Base-by-base conservation (phyloP, 2,797 vertebrate genomes). In the Lacerta viridis region DNA sequence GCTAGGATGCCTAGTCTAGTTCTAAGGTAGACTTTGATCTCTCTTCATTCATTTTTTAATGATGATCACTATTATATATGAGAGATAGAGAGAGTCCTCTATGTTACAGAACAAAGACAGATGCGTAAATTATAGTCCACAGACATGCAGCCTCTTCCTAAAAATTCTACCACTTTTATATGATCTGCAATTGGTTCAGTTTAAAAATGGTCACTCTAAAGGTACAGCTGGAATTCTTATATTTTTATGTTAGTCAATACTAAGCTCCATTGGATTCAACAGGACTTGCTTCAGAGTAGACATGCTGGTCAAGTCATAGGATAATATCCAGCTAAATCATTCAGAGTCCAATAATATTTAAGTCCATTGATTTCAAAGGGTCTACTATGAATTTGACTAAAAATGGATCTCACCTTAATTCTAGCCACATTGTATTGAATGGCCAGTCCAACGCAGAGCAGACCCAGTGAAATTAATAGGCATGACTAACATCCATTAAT, bases 21-120 rank as follows among this genome's bases (percentile, higher is more conserved):
- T 86, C 90, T 93, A 92, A 91, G 27, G 89, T 88, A 80, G 11
- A 87, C 43, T 91, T 84, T 87, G 74, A 94, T 93, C 33, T 84
- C 2, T 86, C 55, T 61, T 80, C 33, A 74, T 71, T 84, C 80
- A 88, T 94, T 90, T 93, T 89, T 92, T 95, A 89, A 90, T 71
- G 93, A 88, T 50, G 83, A 94, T 92, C 6, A 50, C 4, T 50
- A 86, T 71, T 91, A 92, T 89, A 59, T 83, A 91, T 71, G 66
- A 90, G 75, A 90, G 75, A 85, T 8, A 7, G 76, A 84, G 66
- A 8, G 17, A 85, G 11, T 80, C 11, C 17, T 82, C 79, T n/a
- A 9, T 50, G 74, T 80, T 84, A 41, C 59, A 89, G 82, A 93
- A 90, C 0, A 13, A 64, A 91, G 36, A 29, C 68, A 50, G 13